Base-by-base conservation (phyloP, 1,140 invertebrate genomes). In the Solenopsis fugax region DNA sequence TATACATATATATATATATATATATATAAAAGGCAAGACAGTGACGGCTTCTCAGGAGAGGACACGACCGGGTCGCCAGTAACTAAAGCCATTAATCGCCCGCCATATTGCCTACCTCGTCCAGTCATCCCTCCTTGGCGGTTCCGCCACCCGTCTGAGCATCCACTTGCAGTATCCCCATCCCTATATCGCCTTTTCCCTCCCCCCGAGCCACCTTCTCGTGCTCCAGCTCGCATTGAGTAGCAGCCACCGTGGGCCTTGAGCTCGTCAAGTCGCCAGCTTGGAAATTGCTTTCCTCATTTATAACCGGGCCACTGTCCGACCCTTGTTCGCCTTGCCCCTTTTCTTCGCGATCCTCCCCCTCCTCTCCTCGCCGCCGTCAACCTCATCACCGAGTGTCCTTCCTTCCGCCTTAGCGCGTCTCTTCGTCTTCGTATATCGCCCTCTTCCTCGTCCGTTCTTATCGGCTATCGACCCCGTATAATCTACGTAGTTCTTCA, bases 251-350 rank as follows among this genome's bases (percentile, higher is more conserved):
- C 88, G 64, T 81, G 87, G 89, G 84, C 67, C 77, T 88, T 81
- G 65, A 78, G 85, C 92, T 92, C 92, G 92, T 93, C 91, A 90
- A 92, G 89, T 91, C 92, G 88, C 88, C 89, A 92, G 92, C 91
- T 93, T 93, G 92, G 93, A 93, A 93, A 93, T 93, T 93, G 89
- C 91, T 92, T 92, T 87, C 88, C 92, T 92, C 92, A 90, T 93
- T 93, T 92, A 93, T 93, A 93, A 93, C 90, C 89, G 82, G 85
- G 88, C 89, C 88, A 92, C 86, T 90, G 89, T 90, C 89, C 80
- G 86, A 90, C 86, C 89, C 88, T 87, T 87, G 85, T 80, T 85
- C 80, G 78, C 67, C 56, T 88, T 80, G 62, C 69, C 88, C 76
- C 82, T 85, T 85, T 90, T 90, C 88, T 87, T 52, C 52, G 77